phyloP scores from a whole-genome alignment of 2,888 invertebrate species.

The Orgyia antiqua region DNA sequence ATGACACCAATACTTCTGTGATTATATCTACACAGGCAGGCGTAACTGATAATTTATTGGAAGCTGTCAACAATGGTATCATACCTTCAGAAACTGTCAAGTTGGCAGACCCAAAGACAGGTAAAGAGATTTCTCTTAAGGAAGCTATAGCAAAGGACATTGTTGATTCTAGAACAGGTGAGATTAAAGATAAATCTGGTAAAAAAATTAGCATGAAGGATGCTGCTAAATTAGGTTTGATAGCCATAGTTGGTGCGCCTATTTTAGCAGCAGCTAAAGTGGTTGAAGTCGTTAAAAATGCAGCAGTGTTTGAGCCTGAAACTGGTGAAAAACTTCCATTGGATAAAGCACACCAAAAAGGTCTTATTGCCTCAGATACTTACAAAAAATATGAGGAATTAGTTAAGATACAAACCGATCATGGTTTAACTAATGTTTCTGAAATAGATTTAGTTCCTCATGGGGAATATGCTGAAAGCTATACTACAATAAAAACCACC shows the following conservation, averaged over 20 bases:
- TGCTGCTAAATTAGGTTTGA: conserved; percentile 86
- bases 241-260: conserved; percentile 86
- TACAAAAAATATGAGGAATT: conserved; percentile 34
- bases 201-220: conserved; percentile 83
- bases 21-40: conserved; percentile 82
- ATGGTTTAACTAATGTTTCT: conserved; percentile 9
- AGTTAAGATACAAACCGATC: conserved; percentile 24
- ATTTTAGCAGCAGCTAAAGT: conserved; percentile 83
- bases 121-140: conserved; percentile 82
- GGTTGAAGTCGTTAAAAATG: conserved; percentile 79
- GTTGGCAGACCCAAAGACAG: conserved; percentile 83
- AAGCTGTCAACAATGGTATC: conserved; percentile 86
- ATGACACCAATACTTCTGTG: conserved; percentile 84
- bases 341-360: conserved; percentile 84
- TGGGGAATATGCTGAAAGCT: conserved; percentile 15
- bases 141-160: conserved; percentile 89
- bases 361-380: conserved; percentile 76
- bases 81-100: conserved; percentile 82
- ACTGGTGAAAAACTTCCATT: conserved; percentile 85
- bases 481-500: conserved; percentile 18
- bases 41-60: conserved; percentile 80
- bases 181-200: conserved; percentile 81
- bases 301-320: conserved; percentile 82
- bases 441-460: conserved; percentile 16
- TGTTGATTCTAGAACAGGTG: conserved; percentile 83